Evolutionary conservation across 2,888 invertebrate genomes (phyloP).

Genomic region (Plagodis dolabraria): DNA sequence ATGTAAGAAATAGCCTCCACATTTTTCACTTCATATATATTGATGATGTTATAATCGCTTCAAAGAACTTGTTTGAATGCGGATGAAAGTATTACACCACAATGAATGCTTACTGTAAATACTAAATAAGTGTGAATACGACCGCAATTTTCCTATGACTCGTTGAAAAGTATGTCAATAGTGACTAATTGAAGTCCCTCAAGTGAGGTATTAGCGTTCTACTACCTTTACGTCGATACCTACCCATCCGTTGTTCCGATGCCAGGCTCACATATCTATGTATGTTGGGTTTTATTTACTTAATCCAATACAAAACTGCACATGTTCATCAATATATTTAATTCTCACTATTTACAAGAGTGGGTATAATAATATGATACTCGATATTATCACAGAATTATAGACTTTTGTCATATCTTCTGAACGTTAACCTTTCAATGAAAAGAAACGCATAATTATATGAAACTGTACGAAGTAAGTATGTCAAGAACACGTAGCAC

Average conservation of each 20-base stretch:
- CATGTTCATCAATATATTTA: constrained; percentile 22
- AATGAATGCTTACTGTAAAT: constrained; percentile 23
- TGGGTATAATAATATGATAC: not conserved
- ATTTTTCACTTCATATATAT: not conserved
- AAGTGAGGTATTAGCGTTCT: constrained; percentile 63
- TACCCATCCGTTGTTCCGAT: constrained; percentile 27
- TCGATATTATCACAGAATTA: not conserved
- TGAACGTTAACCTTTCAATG: too few species aligned
- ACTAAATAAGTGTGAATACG: constrained; percentile 38
- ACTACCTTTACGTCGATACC: constrained; percentile 44
- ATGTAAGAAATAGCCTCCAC: not conserved
- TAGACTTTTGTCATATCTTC: too few species aligned
- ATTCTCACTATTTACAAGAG: constrained; percentile 18
- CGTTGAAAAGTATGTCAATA: constrained; percentile 66
- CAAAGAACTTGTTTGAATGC: not conserved
- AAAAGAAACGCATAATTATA: not conserved
- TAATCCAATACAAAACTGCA: constrained; percentile 57
- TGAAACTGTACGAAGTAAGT: not conserved
- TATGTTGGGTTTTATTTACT: constrained; percentile 51
- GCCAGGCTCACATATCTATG: constrained; percentile 36
- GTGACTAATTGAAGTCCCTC: constrained; percentile 74
- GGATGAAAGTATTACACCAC: not conserved
- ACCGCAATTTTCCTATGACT: constrained; percentile 49
- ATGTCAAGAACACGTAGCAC: not conserved
- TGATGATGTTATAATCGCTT: constrained; percentile 5